Base-by-base conservation (phyloP, 2,113 vertebrate genomes). In the Megaptera novaeangliae region DNA sequence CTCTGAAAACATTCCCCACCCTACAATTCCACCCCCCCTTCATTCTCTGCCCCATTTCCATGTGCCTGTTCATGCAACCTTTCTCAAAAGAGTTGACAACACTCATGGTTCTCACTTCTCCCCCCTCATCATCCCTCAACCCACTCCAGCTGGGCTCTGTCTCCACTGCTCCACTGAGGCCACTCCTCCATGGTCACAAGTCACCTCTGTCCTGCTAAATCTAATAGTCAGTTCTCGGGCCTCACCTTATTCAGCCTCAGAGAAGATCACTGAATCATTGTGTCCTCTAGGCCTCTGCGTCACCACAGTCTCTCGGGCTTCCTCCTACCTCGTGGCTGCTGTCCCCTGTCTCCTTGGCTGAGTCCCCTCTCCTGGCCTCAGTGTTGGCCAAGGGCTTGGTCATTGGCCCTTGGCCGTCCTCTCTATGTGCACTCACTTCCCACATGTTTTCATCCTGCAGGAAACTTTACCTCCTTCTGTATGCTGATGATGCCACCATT, bases 61-160 rank as follows among this genome's bases (percentile, higher is more conserved):
- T 0, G 1, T 11, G n/a, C 36, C 17, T 15, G 8, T 18, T 91
- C 14, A 23, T 61, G 31, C 0, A 23, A 41, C 34, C 20, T 49
- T 91, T 27, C 64, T 87, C 27, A 57, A 71, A 61, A n/a, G 46
- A n/a, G 25, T 17, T 81, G 34, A 57, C 34, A 29, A 41, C 18
- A 29, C 12, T 31, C 36, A 29, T 13, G 3, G 21, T 34, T 85
- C 34, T 80, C 88, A 64, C 59, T 59, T 68, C 57, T 39, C 46
- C 39, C 34, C 34, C 49, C 4, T 8, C 13, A 39, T 44, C 39
- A 36, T 77, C 49, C 39, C 34, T 61, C 21, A 18, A 36, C 18
- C 34, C 18, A 64, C 9, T 74, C 64, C 20, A 52, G 14, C 4
- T 20, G 64, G 44, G 25, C 6, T 55, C 23, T 20, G 21, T 44